Base-by-base conservation (phyloP, 2,888 invertebrate genomes). In the Margaritifera margaritifera region DNA sequence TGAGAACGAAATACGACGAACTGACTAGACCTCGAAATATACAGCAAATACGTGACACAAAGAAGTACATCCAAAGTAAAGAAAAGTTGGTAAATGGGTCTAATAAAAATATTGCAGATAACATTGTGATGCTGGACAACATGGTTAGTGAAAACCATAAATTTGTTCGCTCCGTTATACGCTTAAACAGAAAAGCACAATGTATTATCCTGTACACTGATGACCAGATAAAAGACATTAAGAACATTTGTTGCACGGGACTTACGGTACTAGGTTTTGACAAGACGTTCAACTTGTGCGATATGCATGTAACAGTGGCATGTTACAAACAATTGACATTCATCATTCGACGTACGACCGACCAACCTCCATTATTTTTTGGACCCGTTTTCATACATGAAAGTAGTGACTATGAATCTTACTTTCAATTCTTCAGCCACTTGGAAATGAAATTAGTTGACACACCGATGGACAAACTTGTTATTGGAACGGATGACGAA, bases 221-320 rank as follows among this genome's bases (percentile, higher is more conserved):
- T n/a, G n/a, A n/a, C n/a, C n/a, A n/a, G n/a, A n/a, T n/a, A n/a
- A n/a, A n/a, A 31, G 27, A 27, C 27, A 27, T 27, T 27, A 61
- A 31, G 57, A 3, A 56, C 5, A 19, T 69, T 19, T 69, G 69
- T 58, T 69, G 69, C 51, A 27, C 20, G 20, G 66, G 69, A 52
- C 57, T 53, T 20, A 56, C 50, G 11, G 22, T 69, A 42, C 50
- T 65, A 52, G 58, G 62, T 3, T 51, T 69, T 42, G 59, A 66
- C 59, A 69, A 69, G 27, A 65, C 62, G 4, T 61, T 69, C 11
- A 53, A 63, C 51, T 55, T 68, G 18, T 68, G 63, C 20, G 63
- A 63, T 22, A 59, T 68, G 54, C 31, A 58, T 19, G 62, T 63
- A 11, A 62, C 68, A 19, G 19, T 53, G n/a, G 54, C 62, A 3